Conservation (phyloP, 2,113 vertebrate species). For the Menura novaehollandiae region DNA sequence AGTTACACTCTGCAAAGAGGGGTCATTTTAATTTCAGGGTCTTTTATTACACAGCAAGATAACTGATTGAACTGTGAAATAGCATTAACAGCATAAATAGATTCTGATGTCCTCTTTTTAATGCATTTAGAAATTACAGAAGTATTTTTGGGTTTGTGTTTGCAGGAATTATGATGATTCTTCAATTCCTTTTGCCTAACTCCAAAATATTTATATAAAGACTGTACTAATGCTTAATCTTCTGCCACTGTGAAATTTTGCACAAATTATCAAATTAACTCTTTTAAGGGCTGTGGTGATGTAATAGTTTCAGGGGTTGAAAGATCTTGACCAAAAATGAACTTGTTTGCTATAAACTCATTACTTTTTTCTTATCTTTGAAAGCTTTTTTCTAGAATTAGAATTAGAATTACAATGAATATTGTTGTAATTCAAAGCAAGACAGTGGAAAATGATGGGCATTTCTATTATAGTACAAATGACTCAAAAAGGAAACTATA, state of each 20-base stretch:
- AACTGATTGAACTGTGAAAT: conserved; percentile 66
- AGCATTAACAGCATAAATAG: conserved; percentile 68
- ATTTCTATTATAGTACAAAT: background rate
- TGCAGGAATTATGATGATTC: background rate
- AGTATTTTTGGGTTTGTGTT: background rate
- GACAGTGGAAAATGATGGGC: background rate
- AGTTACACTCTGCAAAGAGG: conserved; percentile 49
- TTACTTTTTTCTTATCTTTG: background rate
- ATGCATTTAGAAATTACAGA: conserved; percentile 36
- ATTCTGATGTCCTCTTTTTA: conserved; percentile 35
- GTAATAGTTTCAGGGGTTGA: background rate
- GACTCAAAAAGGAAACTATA: background rate
- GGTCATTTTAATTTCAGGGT: conserved; percentile 71
- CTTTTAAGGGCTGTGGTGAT: background rate
- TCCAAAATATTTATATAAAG: background rate
- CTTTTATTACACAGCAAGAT: conserved; percentile 67
- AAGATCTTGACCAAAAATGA: background rate
- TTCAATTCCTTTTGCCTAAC: background rate
- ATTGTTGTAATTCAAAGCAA: background rate
- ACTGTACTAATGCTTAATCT: background rate
- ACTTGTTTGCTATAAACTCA: background rate
- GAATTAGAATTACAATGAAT: background rate
- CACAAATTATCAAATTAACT: background rate
- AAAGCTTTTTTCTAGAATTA: background rate
- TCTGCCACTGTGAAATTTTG: background rate